These are phyloP conservation scores for Amphibalanus amphitrite DNA, from an alignment of 1,140 invertebrate species.

Conservation along the genomic window DNA sequence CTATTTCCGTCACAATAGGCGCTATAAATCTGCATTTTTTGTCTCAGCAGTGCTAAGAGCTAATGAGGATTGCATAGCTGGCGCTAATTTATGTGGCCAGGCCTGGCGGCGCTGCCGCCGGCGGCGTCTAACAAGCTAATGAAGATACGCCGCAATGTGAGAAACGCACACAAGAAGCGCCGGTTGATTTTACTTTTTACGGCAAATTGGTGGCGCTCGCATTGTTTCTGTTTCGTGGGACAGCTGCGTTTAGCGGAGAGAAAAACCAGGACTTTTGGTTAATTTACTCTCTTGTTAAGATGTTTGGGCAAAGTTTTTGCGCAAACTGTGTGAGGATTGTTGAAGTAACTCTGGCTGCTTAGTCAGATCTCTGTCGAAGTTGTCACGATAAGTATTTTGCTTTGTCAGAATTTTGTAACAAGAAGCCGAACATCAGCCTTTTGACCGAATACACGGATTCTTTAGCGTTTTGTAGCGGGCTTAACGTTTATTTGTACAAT, in stretches of 20 bases:
- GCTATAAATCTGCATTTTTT: slow-evolving; percentile 1
- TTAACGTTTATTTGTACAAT: too few species aligned
- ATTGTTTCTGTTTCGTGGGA: neutral
- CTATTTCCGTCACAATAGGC: slow-evolving; percentile 1
- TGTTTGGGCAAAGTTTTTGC: too few species aligned
- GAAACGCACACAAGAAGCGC: neutral
- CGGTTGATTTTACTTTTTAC: neutral
- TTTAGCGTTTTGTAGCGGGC: too few species aligned
- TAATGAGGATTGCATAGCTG: neutral
- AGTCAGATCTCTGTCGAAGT: too few species aligned
- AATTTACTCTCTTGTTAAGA: neutral
- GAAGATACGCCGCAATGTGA: neutral
- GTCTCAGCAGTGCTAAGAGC: neutral
- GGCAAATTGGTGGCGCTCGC: neutral
- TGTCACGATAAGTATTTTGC: too few species aligned
- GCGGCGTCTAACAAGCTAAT: neutral
- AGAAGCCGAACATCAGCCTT: too few species aligned
- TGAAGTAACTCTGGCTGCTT: too few species aligned
- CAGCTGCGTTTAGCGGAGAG: neutral
- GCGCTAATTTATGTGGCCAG: neutral
- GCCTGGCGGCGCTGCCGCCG: neutral
- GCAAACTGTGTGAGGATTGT: too few species aligned
- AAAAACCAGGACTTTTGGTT: neutral
- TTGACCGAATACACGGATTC: too few species aligned
- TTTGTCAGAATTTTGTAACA: too few species aligned